Percentiles rank a stretch among this genome's conserved stretches.
Conservation (phyloP, 2,888 invertebrate species). For the Tenthredo amoena region DNA sequence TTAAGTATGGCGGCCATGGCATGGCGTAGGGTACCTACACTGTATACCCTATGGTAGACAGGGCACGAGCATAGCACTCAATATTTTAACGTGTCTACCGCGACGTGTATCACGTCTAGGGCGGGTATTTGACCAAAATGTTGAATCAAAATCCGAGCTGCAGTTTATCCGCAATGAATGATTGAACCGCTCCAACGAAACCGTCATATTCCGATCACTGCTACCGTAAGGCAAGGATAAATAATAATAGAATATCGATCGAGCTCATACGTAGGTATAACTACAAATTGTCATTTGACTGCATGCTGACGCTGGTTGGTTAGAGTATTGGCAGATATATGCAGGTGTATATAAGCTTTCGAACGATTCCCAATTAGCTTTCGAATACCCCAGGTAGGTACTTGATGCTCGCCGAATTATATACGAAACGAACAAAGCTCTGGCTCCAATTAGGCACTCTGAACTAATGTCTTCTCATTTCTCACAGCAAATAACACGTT, state of each 20-base stretch:
- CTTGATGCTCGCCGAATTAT: not conserved
- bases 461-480: constrained; percentile 12
- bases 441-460: not conserved
- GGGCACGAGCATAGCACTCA: constrained; percentile 18
- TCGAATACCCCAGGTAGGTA: constrained; percentile 16
- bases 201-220: not conserved
- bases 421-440: not conserved
- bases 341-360: not conserved
- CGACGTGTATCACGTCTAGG: constrained; percentile 21
- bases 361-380: constrained; percentile 27
- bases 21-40: constrained; percentile 40
- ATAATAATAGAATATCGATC: constrained; percentile 35
- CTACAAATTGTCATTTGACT: not conserved
- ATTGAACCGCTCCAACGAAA: not conserved
- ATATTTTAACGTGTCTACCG: constrained; percentile 48
- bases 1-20: constrained; percentile 63
- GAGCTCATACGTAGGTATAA: not conserved
- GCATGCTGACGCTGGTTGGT: not conserved
- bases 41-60: constrained; percentile 28
- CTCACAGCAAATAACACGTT: constrained; percentile 19
- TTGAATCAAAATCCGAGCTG: constrained; percentile 30
- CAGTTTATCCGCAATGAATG: not conserved
- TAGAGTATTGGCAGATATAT: not conserved
- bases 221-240: not conserved
- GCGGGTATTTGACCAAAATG: constrained; percentile 22